Evolutionary conservation across 2,888 invertebrate genomes (phyloP).

Genomic region (Leucophenga montana): DNA sequence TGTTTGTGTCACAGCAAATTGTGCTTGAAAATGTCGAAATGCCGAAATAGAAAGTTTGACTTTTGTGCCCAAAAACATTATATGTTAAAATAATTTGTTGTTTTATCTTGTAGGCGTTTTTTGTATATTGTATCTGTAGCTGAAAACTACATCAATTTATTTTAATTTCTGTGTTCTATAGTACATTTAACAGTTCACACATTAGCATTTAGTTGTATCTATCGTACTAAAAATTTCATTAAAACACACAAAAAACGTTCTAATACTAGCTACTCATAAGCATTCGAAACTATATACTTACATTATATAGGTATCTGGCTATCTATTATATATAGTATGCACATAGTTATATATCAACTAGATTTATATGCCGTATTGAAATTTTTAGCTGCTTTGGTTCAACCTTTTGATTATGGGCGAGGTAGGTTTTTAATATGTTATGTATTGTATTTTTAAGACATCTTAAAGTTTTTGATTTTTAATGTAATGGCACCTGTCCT

Average conservation of each 20-base stretch:
- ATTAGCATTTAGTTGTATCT: background rate
- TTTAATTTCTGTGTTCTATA: too few relatives aligned
- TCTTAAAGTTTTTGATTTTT: too few relatives aligned
- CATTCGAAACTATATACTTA: too few relatives aligned
- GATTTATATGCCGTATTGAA: slow-evolving; percentile 6
- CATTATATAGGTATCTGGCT: too few relatives aligned
- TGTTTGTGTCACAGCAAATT: slow-evolving; percentile 19
- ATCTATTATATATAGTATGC: background rate
- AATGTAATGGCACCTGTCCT: too few relatives aligned
- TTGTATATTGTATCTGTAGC: background rate
- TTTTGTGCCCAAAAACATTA: background rate
- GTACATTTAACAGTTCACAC: background rate
- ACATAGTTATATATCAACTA: background rate
- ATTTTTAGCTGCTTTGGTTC: slow-evolving; percentile 15
- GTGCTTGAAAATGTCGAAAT: slow-evolving; percentile 2
- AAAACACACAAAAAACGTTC: too few relatives aligned
- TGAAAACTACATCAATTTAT: background rate
- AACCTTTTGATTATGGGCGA: slow-evolving; percentile 11
- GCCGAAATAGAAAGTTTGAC: slow-evolving; percentile 12
- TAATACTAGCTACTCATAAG: too few relatives aligned
- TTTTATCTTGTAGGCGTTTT: background rate
- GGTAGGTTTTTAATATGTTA: too few relatives aligned
- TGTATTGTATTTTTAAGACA: background rate
- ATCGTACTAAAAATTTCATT: too few relatives aligned
- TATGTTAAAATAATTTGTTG: too few relatives aligned